Evolutionary conservation across 2,797 vertebrate species (phyloP).

Genomic region (Acipenser transmontanus): DNA sequence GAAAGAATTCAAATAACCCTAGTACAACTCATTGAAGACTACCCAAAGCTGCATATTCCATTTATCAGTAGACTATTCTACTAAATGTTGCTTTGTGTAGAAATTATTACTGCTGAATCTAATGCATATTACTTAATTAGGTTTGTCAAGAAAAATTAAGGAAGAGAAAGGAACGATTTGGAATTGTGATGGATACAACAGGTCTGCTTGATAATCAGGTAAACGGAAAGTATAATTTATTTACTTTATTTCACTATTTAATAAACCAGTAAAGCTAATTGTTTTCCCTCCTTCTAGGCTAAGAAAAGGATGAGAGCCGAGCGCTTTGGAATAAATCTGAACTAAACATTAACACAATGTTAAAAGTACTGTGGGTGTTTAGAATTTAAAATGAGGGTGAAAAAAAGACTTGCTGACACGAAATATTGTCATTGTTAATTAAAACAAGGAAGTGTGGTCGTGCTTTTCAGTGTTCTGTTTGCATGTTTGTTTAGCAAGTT

Average conservation of each 20-base stretch:
- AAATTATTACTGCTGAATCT: too few relatives aligned
- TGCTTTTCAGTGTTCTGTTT: too few relatives aligned
- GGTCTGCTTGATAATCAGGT: neutral
- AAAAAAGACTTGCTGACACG: too few relatives aligned
- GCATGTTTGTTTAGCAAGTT: too few relatives aligned
- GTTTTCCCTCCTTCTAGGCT: constrained; percentile 24
- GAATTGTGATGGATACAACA: neutral
- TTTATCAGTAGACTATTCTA: too few relatives aligned
- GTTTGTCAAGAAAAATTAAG: neutral
- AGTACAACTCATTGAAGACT: too few relatives aligned
- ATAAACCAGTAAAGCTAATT: neutral
- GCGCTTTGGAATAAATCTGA: neutral
- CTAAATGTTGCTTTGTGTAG: too few relatives aligned
- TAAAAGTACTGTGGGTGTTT: neutral
- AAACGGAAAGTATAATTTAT: neutral
- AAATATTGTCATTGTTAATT: too few relatives aligned
- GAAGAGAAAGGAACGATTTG: neutral
- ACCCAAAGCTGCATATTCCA: too few relatives aligned
- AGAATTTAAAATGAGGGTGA: too few relatives aligned
- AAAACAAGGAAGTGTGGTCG: too few relatives aligned
- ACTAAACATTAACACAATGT: neutral
- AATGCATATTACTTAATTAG: neutral
- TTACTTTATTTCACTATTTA: neutral
- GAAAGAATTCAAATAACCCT: too few relatives aligned
- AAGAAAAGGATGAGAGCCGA: constrained; percentile 18